Percentiles rank a stretch among this genome's conserved stretches.
Evolutionary conservation across 2,888 invertebrate genomes (phyloP).

Genomic region (Drosophila mettleri): DNA sequence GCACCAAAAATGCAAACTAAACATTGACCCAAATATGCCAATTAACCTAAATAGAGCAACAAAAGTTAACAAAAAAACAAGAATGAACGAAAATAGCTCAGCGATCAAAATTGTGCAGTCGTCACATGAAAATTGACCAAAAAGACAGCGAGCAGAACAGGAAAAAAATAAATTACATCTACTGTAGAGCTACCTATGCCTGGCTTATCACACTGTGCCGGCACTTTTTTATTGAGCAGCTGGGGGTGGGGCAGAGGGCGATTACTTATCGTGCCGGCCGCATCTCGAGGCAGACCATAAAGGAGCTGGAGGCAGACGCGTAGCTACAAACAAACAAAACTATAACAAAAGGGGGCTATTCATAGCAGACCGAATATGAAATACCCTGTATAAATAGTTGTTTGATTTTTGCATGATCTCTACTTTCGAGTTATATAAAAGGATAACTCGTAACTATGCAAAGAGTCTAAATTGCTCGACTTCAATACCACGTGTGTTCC

Average conservation of each 20-base stretch:
- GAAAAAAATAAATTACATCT: slow-evolving; percentile 1
- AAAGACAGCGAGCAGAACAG: slow-evolving; percentile 11
- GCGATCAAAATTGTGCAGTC: slow-evolving; percentile 62
- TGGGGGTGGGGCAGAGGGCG: not conserved
- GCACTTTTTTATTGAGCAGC: slow-evolving; percentile 24
- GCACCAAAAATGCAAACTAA: slow-evolving; percentile 65
- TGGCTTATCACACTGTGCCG: slow-evolving; percentile 48
- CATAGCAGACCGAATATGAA: not conserved
- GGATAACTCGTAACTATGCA: not conserved
- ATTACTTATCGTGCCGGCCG: slow-evolving; percentile 49
- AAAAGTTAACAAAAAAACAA: slow-evolving; percentile 30
- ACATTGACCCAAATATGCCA: slow-evolving; percentile 75
- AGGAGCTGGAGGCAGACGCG: slow-evolving; percentile 32
- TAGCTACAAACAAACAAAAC: not conserved
- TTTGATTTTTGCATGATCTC: not conserved
- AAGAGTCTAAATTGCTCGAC: not conserved
- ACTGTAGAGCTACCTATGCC: slow-evolving; percentile 16
- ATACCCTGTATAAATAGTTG: not conserved
- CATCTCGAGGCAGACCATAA: slow-evolving; percentile 59
- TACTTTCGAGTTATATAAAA: not conserved
- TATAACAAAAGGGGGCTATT: not conserved
- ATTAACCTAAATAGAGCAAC: slow-evolving; percentile 67
- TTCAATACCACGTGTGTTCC: not conserved
- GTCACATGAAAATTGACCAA: slow-evolving; percentile 50
- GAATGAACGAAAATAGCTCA: slow-evolving; percentile 28